These are phyloP conservation scores for Agapornis canus DNA, from an alignment of 2,797 vertebrate genomes.

Conservation along the genomic window DNA sequence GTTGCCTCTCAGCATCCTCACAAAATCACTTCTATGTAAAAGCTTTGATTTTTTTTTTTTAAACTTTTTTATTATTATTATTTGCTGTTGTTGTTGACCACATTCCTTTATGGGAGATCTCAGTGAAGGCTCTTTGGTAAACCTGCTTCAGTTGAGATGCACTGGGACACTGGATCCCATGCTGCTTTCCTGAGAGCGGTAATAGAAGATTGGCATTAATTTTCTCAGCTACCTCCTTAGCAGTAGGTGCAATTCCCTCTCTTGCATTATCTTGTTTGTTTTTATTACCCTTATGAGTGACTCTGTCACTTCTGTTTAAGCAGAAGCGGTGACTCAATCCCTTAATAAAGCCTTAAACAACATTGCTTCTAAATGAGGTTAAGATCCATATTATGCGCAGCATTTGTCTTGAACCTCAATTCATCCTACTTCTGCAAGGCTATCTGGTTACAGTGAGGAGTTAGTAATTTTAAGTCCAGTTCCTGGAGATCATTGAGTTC, in stretches of 20 bases:
- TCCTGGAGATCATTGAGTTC: slow-evolving; percentile 24
- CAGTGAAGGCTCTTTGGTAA: background rate
- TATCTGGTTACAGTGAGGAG: slow-evolving; percentile 19
- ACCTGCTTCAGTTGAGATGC: slow-evolving; percentile 18
- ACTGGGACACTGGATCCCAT: background rate
- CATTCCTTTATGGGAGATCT: background rate
- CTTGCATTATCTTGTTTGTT: slow-evolving; percentile 47
- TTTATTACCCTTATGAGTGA: slow-evolving; percentile 48
- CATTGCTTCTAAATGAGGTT: slow-evolving; percentile 28
- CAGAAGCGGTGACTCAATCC: background rate
- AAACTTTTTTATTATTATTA: too few species aligned
- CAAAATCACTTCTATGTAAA: background rate
- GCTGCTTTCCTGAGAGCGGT: background rate
- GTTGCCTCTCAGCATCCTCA: background rate
- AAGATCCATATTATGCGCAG: slow-evolving; percentile 14
- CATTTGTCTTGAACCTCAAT: slow-evolving; percentile 39
- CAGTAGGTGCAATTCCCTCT: slow-evolving; percentile 10
- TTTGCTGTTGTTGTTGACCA: background rate
- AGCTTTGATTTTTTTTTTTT: background rate
- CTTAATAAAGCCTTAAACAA: slow-evolving; percentile 32
- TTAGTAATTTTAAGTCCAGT: slow-evolving; percentile 18
- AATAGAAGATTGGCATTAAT: slow-evolving; percentile 10
- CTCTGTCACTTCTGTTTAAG: slow-evolving; percentile 41
- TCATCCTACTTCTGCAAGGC: background rate
- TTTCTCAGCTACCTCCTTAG: slow-evolving; percentile 17